A percentile compares a stretch with the other conserved stretches of the same genome.
phyloP scores from a whole-genome alignment of 1,140 invertebrate species.

The Cardiocondyla obscurior region DNA sequence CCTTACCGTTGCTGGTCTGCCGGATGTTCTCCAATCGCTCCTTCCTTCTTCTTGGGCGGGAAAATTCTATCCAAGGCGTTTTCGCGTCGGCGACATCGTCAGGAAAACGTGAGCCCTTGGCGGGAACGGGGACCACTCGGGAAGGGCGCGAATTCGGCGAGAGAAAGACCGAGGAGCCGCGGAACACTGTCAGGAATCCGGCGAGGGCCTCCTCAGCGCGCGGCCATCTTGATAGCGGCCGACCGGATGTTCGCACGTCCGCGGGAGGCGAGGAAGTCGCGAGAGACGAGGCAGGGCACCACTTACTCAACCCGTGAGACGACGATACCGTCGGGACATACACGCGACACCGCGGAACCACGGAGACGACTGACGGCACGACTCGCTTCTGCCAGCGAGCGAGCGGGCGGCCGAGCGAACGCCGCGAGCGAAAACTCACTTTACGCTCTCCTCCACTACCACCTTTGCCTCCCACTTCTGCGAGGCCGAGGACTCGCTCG shows the following conservation, averaged over 20 bases:
- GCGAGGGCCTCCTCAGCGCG: conserved; percentile 64
- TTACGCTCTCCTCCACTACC: conserved; percentile 70
- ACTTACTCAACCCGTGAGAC: conserved; percentile 1
- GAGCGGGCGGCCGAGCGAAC: conserved; percentile 32
- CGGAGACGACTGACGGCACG: conserved; percentile 59
- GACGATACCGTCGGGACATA: conserved; percentile 49
- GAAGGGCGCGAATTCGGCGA: background rate
- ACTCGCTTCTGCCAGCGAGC: conserved; percentile 61
- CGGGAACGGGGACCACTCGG: background rate
- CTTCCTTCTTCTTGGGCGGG: background rate
- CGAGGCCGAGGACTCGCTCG: conserved; percentile 45
- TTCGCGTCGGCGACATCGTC: conserved; percentile 10
- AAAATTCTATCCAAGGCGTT: conserved; percentile 5
- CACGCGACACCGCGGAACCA: conserved; percentile 53
- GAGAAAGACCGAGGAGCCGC: too few species aligned
- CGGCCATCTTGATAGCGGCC: conserved; percentile 78
- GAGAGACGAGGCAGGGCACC: conserved; percentile 6
- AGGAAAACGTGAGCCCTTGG: background rate
- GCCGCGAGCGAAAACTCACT: conserved; percentile 71
- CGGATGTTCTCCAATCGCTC: background rate
- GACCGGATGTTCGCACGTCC: conserved; percentile 48
- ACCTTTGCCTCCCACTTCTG: conserved; percentile 51
- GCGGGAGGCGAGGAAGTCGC: conserved; percentile 8
- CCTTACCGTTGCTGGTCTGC: background rate
- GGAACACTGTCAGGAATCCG: background rate